Base-by-base conservation (phyloP, 2,888 invertebrate species). In the Liopterus haemorrhoidalis region DNA sequence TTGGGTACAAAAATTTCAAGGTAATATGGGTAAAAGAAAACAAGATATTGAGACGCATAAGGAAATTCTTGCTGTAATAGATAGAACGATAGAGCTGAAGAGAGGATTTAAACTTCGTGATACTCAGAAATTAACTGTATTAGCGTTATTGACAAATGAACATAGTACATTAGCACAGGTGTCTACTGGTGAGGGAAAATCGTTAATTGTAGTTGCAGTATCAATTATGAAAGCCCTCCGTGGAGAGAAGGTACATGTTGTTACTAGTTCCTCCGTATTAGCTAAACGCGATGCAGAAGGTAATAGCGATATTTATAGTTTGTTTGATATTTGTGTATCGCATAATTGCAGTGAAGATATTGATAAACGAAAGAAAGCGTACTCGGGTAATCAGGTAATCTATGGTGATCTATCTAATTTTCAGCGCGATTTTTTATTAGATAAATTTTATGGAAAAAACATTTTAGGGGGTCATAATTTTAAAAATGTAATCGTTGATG, bases 141-240 rank as follows among this genome's bases (percentile, higher is more conserved):
- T 59, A 12, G 43, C 52, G 25, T 48, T 61, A 20, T 31, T 58
- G 19, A 31, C 15, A 1, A 49, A 52, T 30, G 16, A 51, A 4
- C 41, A 31, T 0, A 55, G 53, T 11, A 48, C 49, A 9, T 37
- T 67, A 22, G 49, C 59, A 6, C 62, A 67, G 49, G 57, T 67
- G 5, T 53, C 58, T 22, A 68, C 67, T 5, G 68, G 68, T 2
- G 67, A 68, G 54, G 67, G 67, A 21, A 67, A 67, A 48, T 59
- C 66, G 0, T 51, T 57, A 20, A 61, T 67, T 28, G 60, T 67
- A 4, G 57, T 60, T 8, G 52, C 59, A 3, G 43, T 60, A 1
- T 58, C 65, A 2, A 57, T 59, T 4, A 50, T 62, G 14, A 57
- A 57, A 42, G 59, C 58, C 3, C 46, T 63, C 4, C 50, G 45